Percentiles rank a stretch among this genome's conserved stretches.
Evolutionary conservation across 2,113 vertebrate genomes (phyloP).

Genomic region (Larimichthys crocea): DNA sequence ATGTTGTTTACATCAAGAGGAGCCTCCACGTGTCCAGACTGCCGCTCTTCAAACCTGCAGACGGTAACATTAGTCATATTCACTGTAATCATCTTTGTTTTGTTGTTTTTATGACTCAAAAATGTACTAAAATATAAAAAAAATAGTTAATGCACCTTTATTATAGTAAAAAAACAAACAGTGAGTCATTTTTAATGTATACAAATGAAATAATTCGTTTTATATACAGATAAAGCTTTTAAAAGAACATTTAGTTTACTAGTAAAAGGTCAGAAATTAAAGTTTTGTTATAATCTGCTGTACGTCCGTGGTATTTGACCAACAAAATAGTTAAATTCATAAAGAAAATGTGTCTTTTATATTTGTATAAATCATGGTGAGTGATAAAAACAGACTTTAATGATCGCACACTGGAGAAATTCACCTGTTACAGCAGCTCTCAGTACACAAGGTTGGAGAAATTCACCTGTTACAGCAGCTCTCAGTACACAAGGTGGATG

Average conservation of each 20-base stretch:
- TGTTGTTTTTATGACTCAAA: neutral
- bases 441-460: too few relatives aligned
- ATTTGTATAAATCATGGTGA: too few relatives aligned
- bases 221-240: too few relatives aligned
- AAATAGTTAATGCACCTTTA: too few relatives aligned
- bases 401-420: too few relatives aligned
- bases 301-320: neutral
- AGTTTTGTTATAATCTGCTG: neutral
- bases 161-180: too few relatives aligned
- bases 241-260: neutral
- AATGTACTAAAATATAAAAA: neutral
- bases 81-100: neutral
- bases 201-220: neutral
- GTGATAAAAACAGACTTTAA: too few relatives aligned
- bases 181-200: neutral
- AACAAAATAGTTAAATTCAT: neutral
- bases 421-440: too few relatives aligned
- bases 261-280: neutral
- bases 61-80: conserved; percentile 49
- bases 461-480: too few relatives aligned
- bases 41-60: conserved; percentile 46
- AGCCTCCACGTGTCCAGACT: conserved; percentile 56
- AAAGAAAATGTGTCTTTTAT: neutral
- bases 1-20: conserved; percentile 64
- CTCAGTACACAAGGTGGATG: too few relatives aligned